Evolutionary conservation across 2,888 invertebrate genomes (phyloP), one percentile per base, ranked within the genome.

Genomic region (Spodoptera littoralis): DNA sequence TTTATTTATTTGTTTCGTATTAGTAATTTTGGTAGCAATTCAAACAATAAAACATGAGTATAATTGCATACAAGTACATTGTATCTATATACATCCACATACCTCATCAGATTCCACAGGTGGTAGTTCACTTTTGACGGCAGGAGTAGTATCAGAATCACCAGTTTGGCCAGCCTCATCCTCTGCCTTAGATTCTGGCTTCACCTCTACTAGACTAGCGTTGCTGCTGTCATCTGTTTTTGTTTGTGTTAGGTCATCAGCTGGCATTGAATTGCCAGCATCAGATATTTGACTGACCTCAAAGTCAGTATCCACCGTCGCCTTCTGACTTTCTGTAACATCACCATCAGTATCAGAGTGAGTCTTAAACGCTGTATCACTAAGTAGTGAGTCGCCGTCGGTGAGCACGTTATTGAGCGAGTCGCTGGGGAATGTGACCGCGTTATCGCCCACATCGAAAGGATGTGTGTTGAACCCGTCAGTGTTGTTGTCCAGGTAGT

Each of bases 401-500:
- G 90, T 89, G 62, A 92, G 86, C 63, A 88, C 89, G 77, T 90
- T 90, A 75, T 88, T 90, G 70, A 92, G 74, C 59, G 92, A 90
- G 64, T 92, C 93, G 65, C 90, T 92, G 45, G 91, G 90, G 72
- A 92, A 94, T 27, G 88, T 92, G 27, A 93, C 92, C 11, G 93
- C 93, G 59, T 93, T 94, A 71, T 94, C 94, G 54, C 93, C 94
- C 60, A 93, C 92, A 80, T 93, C 94, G 70, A 94, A 94, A 27
- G 90, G 85, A 69, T 90, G 88, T 4, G 90, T 80, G 73, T 90
- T 91, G 76, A 93, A 94, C 42, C 88, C 87, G 30, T 84, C 87
- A 1, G 90, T 84, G 73, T 93, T 91, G 78, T 90, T 91, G 65
- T 92, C 93, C 66, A 94, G 84, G 75, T 94, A 93, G 81, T 94